Evolutionary conservation across 2,888 invertebrate genomes (phyloP), one percentile per base, ranked within the genome.

Genomic region (Aphelenchoides bicaudatus): DNA sequence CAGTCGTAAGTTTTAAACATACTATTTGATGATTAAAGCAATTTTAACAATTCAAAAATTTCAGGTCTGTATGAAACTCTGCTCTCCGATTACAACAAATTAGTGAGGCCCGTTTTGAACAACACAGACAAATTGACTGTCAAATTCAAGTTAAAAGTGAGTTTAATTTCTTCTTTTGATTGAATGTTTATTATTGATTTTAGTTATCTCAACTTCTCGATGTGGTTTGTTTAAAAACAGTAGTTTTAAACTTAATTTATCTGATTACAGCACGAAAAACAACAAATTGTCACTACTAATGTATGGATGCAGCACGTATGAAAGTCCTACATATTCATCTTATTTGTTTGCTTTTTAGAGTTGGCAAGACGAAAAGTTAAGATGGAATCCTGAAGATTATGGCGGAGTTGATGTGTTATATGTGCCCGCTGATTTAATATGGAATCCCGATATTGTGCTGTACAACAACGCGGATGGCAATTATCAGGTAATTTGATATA

Each of bases 171-270:
- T n/a, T n/a, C n/a, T n/a, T n/a, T n/a, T n/a, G n/a, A n/a, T n/a
- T n/a, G n/a, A n/a, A n/a, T n/a, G n/a, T n/a, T n/a, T n/a, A n/a
- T n/a, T n/a, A n/a, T n/a, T n/a, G n/a, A n/a, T n/a, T n/a, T n/a
- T n/a, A n/a, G 66, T 84, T 96, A 65, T 94, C 94, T 13, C 96
- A 83, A 63, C 80, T 83, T 60, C 80, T 83, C 39, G 83, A 83
- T 68, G 81, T 83, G 63, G 82, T 83, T 67, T 77, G 81, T 66
- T 10, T 8, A 43, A 43, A 8, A 8, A 13, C 8, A 16, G 13
- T 34, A 34, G n/a, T 34, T 34, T 16, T 48, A 5, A n/a, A 8
- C 16, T 48, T 48, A 8, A 13, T 6, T 38, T 59, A 16, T 37
- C 80, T 79, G 82, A 79, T 87, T 89, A 73, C 88, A 93, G 93